Conservation (phyloP, 2,888 invertebrate species). For the Neocrepidodera transversa region DNA sequence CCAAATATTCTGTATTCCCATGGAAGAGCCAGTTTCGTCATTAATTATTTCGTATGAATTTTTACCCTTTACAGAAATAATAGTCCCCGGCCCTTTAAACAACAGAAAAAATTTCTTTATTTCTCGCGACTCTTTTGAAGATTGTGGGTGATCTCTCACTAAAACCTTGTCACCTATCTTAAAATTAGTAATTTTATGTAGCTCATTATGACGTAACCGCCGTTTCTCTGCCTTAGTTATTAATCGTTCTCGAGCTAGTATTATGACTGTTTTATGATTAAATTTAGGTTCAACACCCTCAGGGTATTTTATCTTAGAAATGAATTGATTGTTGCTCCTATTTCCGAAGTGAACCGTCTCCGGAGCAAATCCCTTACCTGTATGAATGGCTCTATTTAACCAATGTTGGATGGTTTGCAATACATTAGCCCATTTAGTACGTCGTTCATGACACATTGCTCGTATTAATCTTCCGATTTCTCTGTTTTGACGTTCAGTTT, state of each 20-base stretch:
- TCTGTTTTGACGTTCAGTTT: slow-evolving; percentile 14
- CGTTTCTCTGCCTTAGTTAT: not conserved
- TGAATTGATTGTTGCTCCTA: not conserved
- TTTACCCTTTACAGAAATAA: not conserved
- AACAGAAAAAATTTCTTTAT: slow-evolving; percentile 14
- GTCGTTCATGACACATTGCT: not conserved
- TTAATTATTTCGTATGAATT: slow-evolving; percentile 7
- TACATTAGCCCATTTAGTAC: slow-evolving; percentile 13
- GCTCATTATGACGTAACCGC: not conserved
- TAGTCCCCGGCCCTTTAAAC: not conserved
- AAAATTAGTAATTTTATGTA: not conserved
- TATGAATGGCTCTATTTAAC: not conserved
- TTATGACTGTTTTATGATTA: not conserved
- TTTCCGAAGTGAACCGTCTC: not conserved
- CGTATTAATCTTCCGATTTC: slow-evolving; percentile 12
- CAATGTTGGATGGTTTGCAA: not conserved
- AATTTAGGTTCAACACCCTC: not conserved
- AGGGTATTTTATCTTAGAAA: not conserved
- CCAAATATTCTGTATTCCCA: not conserved
- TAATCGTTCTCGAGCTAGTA: not conserved
- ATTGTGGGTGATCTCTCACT: not conserved
- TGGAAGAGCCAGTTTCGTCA: not conserved
- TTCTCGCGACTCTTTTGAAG: not conserved
- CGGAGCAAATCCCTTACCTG: not conserved
- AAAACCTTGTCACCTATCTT: not conserved